Evolutionary conservation across 2,797 vertebrate genomes (phyloP).

Genomic region (Melanotaenia pygmaea): DNA sequence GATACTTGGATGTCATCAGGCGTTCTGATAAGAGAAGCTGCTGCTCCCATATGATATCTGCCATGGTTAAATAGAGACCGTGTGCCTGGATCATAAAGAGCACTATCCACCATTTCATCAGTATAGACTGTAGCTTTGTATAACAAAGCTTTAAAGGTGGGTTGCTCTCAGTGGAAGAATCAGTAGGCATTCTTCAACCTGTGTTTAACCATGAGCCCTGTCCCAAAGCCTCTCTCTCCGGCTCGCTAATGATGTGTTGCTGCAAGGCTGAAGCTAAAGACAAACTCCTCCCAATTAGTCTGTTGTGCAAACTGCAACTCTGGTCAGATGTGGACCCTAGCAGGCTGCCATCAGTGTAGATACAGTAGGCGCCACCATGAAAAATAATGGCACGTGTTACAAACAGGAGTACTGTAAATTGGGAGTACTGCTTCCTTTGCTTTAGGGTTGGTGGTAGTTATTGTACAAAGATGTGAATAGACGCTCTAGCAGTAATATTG

Average conservation of each 20-base stretch:
- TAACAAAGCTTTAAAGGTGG: slow-evolving; percentile 27
- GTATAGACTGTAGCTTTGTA: slow-evolving; percentile 29
- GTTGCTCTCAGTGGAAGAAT: slow-evolving; percentile 32
- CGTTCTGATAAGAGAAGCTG: slow-evolving; percentile 67
- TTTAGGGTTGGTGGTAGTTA: slow-evolving; percentile 33
- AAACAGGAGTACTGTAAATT: slow-evolving; percentile 26
- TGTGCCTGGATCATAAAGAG: slow-evolving; percentile 32
- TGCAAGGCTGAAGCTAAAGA: slow-evolving; percentile 65
- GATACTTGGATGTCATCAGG: slow-evolving; percentile 78
- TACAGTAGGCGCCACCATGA: slow-evolving; percentile 49
- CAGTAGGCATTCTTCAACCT: slow-evolving; percentile 38
- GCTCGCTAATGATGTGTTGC: slow-evolving; percentile 74
- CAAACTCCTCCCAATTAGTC: slow-evolving; percentile 76
- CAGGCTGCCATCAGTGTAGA: slow-evolving; percentile 42
- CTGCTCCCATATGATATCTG: slow-evolving; percentile 64
- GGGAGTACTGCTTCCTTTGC: slow-evolving; percentile 38
- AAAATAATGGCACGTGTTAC: slow-evolving; percentile 56
- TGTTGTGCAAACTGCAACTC: slow-evolving; percentile 47
- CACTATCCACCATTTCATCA: slow-evolving; percentile 18
- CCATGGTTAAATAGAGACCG: slow-evolving; percentile 53
- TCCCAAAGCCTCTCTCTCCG: slow-evolving; percentile 30
- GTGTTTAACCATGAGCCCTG: slow-evolving; percentile 39
- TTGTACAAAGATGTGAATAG: slow-evolving; percentile 14
- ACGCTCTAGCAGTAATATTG: slow-evolving; percentile 11
- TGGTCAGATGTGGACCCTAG: slow-evolving; percentile 58